Evolutionary conservation across 2,797 vertebrate species (phyloP).

Genomic region (Cuniculus paca): DNA sequence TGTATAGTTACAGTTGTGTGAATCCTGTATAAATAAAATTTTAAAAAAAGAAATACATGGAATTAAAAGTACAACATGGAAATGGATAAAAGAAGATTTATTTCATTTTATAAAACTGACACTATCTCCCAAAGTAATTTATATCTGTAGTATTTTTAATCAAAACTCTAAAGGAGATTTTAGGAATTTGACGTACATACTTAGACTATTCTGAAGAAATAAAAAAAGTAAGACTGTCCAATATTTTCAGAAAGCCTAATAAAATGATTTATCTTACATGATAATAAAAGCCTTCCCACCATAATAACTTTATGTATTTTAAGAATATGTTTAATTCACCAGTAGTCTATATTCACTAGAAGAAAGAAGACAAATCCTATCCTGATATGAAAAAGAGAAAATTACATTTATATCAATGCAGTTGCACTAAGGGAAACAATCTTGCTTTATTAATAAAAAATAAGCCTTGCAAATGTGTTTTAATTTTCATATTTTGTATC

Average conservation of each 20-base stretch:
- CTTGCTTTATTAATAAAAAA: conserved; percentile 1
- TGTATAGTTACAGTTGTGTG: not conserved
- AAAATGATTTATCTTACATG: conserved; percentile 21
- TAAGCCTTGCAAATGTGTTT: not conserved
- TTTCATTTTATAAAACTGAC: conserved; percentile 42
- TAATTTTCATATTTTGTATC: not conserved
- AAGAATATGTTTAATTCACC: conserved; percentile 26
- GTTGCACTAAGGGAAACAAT: not conserved
- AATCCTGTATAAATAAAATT: not conserved
- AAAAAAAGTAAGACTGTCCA: not conserved
- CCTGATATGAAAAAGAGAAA: conserved; percentile 12
- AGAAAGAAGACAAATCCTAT: not conserved
- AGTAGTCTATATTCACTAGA: not conserved
- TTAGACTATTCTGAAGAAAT: not conserved
- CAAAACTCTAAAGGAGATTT: conserved; percentile 46
- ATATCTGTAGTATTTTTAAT: not conserved
- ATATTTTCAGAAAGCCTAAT: conserved; percentile 1
- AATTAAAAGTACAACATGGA: not conserved
- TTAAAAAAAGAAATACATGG: not conserved
- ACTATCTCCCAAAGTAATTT: conserved; percentile 12
- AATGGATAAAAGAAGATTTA: not conserved
- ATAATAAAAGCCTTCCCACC: conserved; percentile 8
- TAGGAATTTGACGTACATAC: not conserved
- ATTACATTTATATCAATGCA: not conserved
- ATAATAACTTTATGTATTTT: conserved; percentile 28